Base-by-base conservation (phyloP, 2,797 vertebrate species). In the Antrozous pallidus region DNA sequence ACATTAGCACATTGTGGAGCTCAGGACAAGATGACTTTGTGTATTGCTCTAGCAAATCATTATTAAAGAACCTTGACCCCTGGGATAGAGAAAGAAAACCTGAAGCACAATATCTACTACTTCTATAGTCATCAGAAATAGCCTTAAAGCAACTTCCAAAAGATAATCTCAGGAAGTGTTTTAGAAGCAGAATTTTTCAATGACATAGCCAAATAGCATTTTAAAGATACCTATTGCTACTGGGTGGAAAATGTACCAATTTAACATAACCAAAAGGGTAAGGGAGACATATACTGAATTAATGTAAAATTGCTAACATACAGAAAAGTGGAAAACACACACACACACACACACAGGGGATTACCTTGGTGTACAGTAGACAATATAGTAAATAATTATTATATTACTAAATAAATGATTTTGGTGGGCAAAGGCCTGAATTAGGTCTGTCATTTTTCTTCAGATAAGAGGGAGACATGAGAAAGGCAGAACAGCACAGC, bases 251-350 rank as follows among this genome's bases (percentile, higher is more conserved):
- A 47, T 42, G 8, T 3, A 63, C 28, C 10, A 47, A 36, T 65
- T 90, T 87, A 83, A 82, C 0, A 6, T 80, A 83, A 31, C 10
- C 36, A 84, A 65, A 89, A 42, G 10, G 16, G 40, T 78, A 78
- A 33, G 16, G 11, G 71, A 58, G 33, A 56, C 0, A 6, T 24
- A 70, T 6, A n/a, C 10, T 80, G 22, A 16, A 84, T 49, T 49
- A 77, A 87, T 58, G 8, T 26, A 81, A 90, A 90, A 85, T 91
- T 20, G 42, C 20, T 69, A 38, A 56, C 5, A 54, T 40, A 65
- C 1, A 65, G 58, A 67, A 80, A 87, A 80, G 28, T 70, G 28
- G 56, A 94, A 93, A 65, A 82, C 16, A 63, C 17, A 82, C 24
- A 63, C 16, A 33, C 9, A n/a, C 22, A 71, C 2, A 10, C 31